phyloP scores from a whole-genome alignment of 2,113 vertebrate genomes.

The Bos indicus region DNA sequence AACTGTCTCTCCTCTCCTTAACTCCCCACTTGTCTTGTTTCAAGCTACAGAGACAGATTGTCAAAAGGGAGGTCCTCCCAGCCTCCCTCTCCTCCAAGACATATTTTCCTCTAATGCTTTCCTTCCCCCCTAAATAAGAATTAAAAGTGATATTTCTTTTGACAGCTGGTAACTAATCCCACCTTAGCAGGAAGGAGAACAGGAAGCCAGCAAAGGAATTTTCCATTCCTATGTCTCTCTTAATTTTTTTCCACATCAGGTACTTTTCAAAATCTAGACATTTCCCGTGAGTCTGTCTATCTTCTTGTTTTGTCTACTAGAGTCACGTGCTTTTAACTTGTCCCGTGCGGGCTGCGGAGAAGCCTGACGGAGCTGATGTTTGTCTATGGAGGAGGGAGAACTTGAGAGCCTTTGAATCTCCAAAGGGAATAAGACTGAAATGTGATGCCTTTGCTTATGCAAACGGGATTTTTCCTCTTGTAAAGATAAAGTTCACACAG shows the following conservation, averaged over 20 bases:
- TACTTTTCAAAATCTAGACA: conserved; percentile 82
- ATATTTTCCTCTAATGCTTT: conserved; percentile 61
- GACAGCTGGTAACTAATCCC: conserved; percentile 85
- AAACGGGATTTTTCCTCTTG: conserved; percentile 66
- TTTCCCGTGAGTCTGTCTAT: conserved; percentile 82
- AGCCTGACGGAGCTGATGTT: conserved; percentile 55
- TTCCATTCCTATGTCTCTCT: conserved; percentile 80
- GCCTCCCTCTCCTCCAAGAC: conserved; percentile 67
- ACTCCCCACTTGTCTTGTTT: background rate
- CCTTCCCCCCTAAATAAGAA: conserved; percentile 64
- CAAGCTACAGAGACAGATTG: conserved; percentile 34
- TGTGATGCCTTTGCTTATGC: conserved; percentile 56
- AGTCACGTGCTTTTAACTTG: conserved; percentile 64
- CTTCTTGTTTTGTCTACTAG: conserved; percentile 85
- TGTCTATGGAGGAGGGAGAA: conserved; percentile 74
- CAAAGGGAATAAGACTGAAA: conserved; percentile 69
- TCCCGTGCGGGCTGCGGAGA: conserved; percentile 64
- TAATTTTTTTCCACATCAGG: conserved; percentile 83
- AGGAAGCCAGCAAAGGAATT: conserved; percentile 80
- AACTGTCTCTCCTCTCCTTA: background rate
- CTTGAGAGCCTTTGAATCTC: conserved; percentile 72
- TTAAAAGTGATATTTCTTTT: conserved; percentile 82
- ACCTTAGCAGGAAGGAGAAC: conserved; percentile 83
- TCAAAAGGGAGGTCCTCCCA: conserved; percentile 63
- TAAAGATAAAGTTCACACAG: conserved; percentile 69